Evolutionary conservation across 2,888 invertebrate species (phyloP).

Genomic region (Drosophila kambysellisi): DNA sequence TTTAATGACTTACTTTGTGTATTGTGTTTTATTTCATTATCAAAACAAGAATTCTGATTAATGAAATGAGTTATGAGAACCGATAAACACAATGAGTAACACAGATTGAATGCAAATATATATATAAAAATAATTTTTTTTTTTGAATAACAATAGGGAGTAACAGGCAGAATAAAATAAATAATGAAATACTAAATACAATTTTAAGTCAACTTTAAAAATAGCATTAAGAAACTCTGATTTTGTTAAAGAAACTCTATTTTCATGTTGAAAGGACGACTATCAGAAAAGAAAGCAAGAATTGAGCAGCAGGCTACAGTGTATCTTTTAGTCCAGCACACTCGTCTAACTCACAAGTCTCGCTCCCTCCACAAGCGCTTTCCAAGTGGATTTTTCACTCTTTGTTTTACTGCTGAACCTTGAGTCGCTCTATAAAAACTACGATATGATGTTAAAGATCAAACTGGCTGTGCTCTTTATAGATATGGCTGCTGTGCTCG

Average conservation of each 20-base stretch:
- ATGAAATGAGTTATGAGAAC: not conserved
- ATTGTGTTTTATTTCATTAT: not conserved
- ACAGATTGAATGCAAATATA: not conserved
- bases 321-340: not conserved
- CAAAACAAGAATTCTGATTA: constrained; percentile 22
- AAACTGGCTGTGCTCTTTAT: constrained; percentile 44
- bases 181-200: not conserved
- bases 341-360: not conserved
- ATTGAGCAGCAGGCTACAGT: not conserved
- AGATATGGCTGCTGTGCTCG: constrained; percentile 91
- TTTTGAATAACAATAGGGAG: not conserved
- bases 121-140: no score
- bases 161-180: not conserved
- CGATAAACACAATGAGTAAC: not conserved
- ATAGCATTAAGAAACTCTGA: not conserved
- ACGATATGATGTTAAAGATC: not conserved
- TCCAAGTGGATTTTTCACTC: not conserved
- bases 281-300: not conserved
- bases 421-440: no score
- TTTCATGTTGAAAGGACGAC: not conserved
- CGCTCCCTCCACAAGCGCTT: not conserved
- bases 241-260: not conserved
- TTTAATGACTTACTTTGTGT: not conserved
- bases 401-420: constrained; percentile 4
- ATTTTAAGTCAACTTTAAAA: not conserved